Evolutionary conservation across 2,888 invertebrate species (phyloP).

Genomic region (Brachylomia viminalis): DNA sequence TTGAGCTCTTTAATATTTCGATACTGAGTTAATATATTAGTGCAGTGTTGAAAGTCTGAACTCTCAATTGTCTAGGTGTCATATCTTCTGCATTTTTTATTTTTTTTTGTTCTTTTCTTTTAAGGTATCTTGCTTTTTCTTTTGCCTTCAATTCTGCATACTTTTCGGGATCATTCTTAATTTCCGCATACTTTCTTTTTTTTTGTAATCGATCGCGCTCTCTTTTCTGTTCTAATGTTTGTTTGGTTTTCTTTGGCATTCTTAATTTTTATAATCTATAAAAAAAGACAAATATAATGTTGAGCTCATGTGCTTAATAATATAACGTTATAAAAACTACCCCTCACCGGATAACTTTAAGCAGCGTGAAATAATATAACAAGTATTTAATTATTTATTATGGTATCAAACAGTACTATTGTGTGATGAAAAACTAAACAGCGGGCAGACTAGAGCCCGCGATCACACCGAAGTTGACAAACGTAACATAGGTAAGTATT

Average conservation of each 20-base stretch:
- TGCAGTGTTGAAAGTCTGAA: constrained; percentile 13
- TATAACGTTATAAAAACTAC: no score
- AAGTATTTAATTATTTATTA: no score
- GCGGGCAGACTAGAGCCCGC: no score
- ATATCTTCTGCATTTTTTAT: neutral
- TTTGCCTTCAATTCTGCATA: neutral
- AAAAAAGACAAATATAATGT: neutral
- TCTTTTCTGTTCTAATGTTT: neutral
- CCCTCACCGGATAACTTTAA: no score
- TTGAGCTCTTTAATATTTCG: constrained; percentile 15
- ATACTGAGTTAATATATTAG: constrained; percentile 3
- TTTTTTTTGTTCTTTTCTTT: neutral
- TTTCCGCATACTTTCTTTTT: no score
- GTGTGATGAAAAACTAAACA: no score
- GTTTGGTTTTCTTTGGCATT: neutral
- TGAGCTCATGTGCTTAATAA: no score
- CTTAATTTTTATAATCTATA: neutral
- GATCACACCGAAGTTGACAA: no score
- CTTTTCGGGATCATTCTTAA: no score
- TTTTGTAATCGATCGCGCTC: no score
- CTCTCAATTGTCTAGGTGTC: neutral
- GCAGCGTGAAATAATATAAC: no score
- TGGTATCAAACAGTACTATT: no score
- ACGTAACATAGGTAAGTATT: neutral
- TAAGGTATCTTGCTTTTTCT: neutral